Base-by-base conservation (phyloP, 2,113 vertebrate genomes). In the Struthidea cinerea region DNA sequence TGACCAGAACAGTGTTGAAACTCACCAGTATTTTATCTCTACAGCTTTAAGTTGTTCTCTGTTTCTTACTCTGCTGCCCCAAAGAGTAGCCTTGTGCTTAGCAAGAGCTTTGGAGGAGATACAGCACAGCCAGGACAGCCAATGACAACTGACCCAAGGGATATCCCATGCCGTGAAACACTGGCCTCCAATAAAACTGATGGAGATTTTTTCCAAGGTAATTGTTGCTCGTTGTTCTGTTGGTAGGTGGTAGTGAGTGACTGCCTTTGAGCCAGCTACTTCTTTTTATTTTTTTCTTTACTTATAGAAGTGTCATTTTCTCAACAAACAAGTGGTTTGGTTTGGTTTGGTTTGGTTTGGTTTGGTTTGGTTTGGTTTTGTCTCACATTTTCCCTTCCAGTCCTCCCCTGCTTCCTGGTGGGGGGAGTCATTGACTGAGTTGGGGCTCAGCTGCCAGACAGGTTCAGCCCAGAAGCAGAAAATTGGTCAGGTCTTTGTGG, bases 361-460 rank as follows among this genome's bases (percentile, higher is more conserved):
- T 39, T 39, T 42, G 46, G 19, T 33, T 57, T 57, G 4, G 11
- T 64, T 39, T 85, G 19, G 16, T 56, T 35, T 56, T 26, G 12
- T 10, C 22, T 77, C 1, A 0, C 14, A 24, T 35, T 6, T 61
- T 81, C 11, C 14, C 13, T 87, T 92, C 41, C 12, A 81, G 1
- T 33, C 61, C 9, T 74, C 9, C 61, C 14, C 16, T 47, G 19
- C 17, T 21, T 90, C 27, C 41, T 65, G 14, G 7, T 19, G 22
- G 6, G 32, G 1, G 1, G 13, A 18, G 2, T 42, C 19, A 69
- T 7, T 65, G 50, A 42, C 16, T 47, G 15, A 4, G 2, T 39
- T 1, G 6, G 10, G 18, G 5, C 7, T 78, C 63, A 79, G 11
- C 6, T 85, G 42, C 10, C 33, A 59, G 4, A 1, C 16, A 28